Percentiles rank a stretch among this genome's conserved stretches.
Evolutionary conservation across 2,888 invertebrate genomes (phyloP).

Genomic region (Sesamia inferens): DNA sequence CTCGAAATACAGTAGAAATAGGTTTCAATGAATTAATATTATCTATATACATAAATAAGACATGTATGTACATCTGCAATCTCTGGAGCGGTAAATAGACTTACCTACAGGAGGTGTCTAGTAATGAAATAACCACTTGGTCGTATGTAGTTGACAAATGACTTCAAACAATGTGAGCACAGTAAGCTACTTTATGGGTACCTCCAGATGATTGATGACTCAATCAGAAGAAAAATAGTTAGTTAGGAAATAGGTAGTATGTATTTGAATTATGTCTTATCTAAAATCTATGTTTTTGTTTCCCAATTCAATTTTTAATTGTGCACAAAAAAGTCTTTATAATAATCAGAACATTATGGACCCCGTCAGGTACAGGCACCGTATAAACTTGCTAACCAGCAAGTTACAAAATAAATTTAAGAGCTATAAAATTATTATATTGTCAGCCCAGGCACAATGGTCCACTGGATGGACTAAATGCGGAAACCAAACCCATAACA

Average conservation of each 20-base stretch:
- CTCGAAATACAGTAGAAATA: background rate
- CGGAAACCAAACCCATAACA: too few relatives aligned
- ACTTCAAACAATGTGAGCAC: too few relatives aligned
- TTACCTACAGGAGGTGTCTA: background rate
- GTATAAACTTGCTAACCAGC: too few relatives aligned
- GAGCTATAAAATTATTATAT: too few relatives aligned
- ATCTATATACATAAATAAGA: background rate
- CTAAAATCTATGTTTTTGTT: background rate
- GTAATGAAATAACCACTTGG: background rate
- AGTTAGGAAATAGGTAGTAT: background rate
- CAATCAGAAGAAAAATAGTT: background rate
- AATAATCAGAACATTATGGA: too few relatives aligned
- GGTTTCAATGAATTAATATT: background rate
- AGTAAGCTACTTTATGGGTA: background rate
- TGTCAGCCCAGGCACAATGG: too few relatives aligned
- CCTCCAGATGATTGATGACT: background rate
- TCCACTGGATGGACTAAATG: too few relatives aligned
- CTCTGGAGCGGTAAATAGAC: background rate
- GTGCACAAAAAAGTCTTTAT: too few relatives aligned
- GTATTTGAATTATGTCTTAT: background rate
- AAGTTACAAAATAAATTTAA: too few relatives aligned
- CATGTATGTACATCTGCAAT: conserved; percentile 7
- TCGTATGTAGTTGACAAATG: background rate
- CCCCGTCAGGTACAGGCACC: too few relatives aligned
- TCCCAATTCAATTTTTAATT: too few relatives aligned